Evolutionary conservation across 2,888 invertebrate genomes (phyloP), one percentile per base, ranked within the genome.

Genomic region (Cataglyphis livida): DNA sequence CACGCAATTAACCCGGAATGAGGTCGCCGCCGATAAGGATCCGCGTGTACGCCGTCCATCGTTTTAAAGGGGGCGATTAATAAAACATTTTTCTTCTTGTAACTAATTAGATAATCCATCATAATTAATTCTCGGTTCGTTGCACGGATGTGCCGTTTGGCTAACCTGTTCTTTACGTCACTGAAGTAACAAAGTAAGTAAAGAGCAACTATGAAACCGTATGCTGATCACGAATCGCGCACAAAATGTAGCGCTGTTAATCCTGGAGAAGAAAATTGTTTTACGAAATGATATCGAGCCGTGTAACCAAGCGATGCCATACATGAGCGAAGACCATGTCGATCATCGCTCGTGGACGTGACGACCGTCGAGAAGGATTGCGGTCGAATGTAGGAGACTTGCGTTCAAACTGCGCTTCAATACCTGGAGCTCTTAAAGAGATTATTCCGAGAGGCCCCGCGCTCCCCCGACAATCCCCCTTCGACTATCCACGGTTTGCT

Each of bases 371-470:
- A 87, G 85, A 70, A 70, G 85, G 66, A 66, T 79, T 65, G 79
- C 62, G 54, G 57, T 78, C 73, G 64, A 84, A 87, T 75, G 73
- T 71, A 84, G 68, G 85, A 78, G 87, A 88, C 84, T 90, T 70
- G 62, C 86, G 83, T 81, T 88, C 86, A 73, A 85, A 84, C 74
- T 82, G 81, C 38, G 57, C 57, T 70, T 70, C 85, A 82, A 86
- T 87, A 76, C 68, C 74, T 65, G 82, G 65, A 68, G 88, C 88
- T 89, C 85, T 89, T 86, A 86, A 90, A 90, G 88, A 88, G 90
- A 90, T 90, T 90, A 90, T 90, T 90, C 87, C 85, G 85, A 84
- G 83, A 83, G 32, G 32, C 76, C 62, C 86, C 25, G 25, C 25
- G 78, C 85, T 62, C 82, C 62, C 62, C 62, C 61, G 78, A 88